Base-by-base conservation (phyloP, 1,140 invertebrate species). In the Probaryconus sp. region DNA sequence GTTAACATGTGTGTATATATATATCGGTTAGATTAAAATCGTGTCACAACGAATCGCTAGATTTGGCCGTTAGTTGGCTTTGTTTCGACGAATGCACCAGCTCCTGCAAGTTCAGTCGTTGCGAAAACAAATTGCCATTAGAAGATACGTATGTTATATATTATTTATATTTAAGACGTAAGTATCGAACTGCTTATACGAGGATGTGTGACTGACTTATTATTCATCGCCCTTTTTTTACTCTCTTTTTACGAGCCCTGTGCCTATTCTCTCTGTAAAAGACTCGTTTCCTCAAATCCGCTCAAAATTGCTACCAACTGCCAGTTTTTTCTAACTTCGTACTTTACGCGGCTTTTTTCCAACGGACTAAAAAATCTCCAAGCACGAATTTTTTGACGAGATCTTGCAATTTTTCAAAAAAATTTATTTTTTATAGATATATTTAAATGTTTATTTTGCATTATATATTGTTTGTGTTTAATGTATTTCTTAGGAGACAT, bases 51-150 rank as follows among this genome's bases (percentile, higher is more conserved):
- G n/a, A n/a, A n/a, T n/a, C n/a, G n/a, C n/a, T 16, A 60, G 17
- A 18, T 10, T 48, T 40, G 40, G 47, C 38, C 24, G 20, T 51
- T 51, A 31, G 20, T 37, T 47, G 11, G 30, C 14, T 21, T 43
- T 43, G 10, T 16, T 31, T 21, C 28, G 5, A 48, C 48, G 14
- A 51, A 68, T 21, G 50, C 16, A 33, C 38, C 30, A 18, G 14
- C 14, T 20, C 24, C 28, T 9, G 9, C 16, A 24, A 18, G 13
- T 18, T 1, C 21, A 30, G 40, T 63, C 47, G 48, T 63, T 11
- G 53, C 31, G 60, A 56, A 40, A 53, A 61, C 45, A 31, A 60
- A 55, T 61, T 60, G 60, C 69, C 69, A 65, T 65, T 72, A 55
- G 48, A 9, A 35, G 1, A 56, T 64, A 64, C 42, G 37, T 38